phyloP scores from a whole-genome alignment of 2,113 vertebrate genomes.

The Pseudopipra pipra region DNA sequence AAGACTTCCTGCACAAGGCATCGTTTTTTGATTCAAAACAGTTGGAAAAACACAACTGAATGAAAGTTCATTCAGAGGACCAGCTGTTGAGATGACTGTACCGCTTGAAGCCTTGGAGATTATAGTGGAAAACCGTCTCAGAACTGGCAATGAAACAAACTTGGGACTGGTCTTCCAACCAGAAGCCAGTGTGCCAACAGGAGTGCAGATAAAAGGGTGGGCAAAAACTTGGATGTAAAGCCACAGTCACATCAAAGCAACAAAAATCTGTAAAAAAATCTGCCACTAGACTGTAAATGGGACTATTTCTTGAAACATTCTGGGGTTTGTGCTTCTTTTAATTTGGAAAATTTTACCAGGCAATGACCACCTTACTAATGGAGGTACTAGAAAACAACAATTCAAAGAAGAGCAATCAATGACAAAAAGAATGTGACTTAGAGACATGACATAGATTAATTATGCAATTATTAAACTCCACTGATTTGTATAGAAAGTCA shows the following conservation, averaged over 20 bases:
- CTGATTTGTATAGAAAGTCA: background rate
- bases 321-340: background rate
- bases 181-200: background rate
- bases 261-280: background rate
- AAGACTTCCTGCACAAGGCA: background rate
- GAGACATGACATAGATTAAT: background rate
- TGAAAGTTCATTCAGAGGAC: background rate
- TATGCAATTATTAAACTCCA: background rate
- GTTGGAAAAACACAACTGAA: constrained; percentile 38
- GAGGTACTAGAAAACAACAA: background rate
- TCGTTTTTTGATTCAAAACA: background rate
- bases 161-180: background rate
- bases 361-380: background rate
- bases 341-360: background rate
- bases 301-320: background rate
- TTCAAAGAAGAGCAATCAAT: background rate
- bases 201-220: background rate
- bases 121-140: background rate
- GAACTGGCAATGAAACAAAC: background rate
- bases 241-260: background rate
- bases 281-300: background rate
- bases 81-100: constrained; percentile 1
- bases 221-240: background rate
- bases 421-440: background rate
- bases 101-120: background rate